Evolutionary conservation across 2,888 invertebrate genomes (phyloP), one percentile per base, ranked within the genome.

Genomic region (Halocaridina rubra): DNA sequence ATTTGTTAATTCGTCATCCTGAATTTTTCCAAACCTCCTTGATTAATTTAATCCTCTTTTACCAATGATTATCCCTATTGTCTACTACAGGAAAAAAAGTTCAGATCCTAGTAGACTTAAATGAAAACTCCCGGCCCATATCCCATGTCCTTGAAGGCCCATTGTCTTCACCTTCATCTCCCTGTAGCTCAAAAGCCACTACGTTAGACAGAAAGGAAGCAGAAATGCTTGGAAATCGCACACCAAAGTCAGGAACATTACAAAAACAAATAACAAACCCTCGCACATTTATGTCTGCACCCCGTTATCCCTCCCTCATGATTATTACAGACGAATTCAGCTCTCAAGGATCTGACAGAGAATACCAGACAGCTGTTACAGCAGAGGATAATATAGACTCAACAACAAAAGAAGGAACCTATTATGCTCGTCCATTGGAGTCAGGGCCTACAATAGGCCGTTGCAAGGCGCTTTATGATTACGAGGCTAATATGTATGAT

Each of bases 391-490:
- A 80, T 61, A 33, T 67, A n/a, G 82, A 84, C 19, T 69, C 78
- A 4, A 69, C 30, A 53, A 67, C 72, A 33, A 89, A 90, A 82
- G 90, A 90, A 82, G 89, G 82, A 84, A 19, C 80, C 80, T 81
- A 88, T 88, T 80, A 88, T 67, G 90, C 91, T 61, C 91, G 91
- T 87, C 92, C 91, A 77, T 91, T 91, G 84, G 91, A 92, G 67
- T 32, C 80, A 24, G 92, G 92, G 0, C 91, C 91, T 71, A 91
- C 92, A 8, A 92, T 95, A 57, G 95, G 95, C 13, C 94, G 94
- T 90, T 97, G 97, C 91, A 94, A 94, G 89, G 98, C 96, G 1
- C 92, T 97, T 29, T 98, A 97, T 91, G 94, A 95, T 75, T 98
- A 97, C 91, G 94, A 95, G 89, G 96, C 97, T 75, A 95, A 95